These are phyloP conservation scores for Hedya salicella DNA, from an alignment of 2,888 invertebrate species.

Conservation along the genomic window DNA sequence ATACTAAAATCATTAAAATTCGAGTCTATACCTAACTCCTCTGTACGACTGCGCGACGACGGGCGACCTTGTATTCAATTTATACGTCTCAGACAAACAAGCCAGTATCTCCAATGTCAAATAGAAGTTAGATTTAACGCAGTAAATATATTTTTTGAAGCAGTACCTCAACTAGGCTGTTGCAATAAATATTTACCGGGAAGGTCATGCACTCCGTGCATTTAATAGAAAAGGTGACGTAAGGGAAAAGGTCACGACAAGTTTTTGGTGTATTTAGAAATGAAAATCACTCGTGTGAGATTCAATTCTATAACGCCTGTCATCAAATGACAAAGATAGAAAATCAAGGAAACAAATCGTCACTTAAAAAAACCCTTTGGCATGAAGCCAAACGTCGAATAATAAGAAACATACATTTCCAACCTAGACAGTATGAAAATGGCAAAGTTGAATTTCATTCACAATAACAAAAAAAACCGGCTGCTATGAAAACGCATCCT, in stretches of 20 bases:
- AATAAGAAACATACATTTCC: slow-evolving; percentile 25
- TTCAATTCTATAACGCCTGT: too few relatives aligned
- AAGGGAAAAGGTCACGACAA: too few relatives aligned
- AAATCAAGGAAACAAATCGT: slow-evolving; percentile 26
- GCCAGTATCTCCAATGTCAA: neutral
- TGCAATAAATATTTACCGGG: too few relatives aligned
- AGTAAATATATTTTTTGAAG: too few relatives aligned
- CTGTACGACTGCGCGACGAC: neutral
- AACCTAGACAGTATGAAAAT: slow-evolving; percentile 22
- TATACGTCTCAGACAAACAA: neutral
- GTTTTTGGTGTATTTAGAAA: too few relatives aligned
- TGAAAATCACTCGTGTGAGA: too few relatives aligned
- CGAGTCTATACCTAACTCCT: neutral
- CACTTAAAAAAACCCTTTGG: slow-evolving; percentile 23
- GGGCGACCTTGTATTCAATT: neutral
- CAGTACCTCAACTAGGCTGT: too few relatives aligned
- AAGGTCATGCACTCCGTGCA: too few relatives aligned
- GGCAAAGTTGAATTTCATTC: slow-evolving; percentile 32
- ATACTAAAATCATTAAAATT: neutral
- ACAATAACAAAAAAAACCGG: too few relatives aligned
- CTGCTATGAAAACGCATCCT: too few relatives aligned
- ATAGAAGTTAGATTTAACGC: neutral
- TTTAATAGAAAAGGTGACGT: too few relatives aligned
- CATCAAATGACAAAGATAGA: slow-evolving; percentile 20
- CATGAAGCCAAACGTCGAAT: slow-evolving; percentile 20